Evolutionary conservation across 2,888 invertebrate genomes (phyloP).

Genomic region (Nesidiocoris tenuis): DNA sequence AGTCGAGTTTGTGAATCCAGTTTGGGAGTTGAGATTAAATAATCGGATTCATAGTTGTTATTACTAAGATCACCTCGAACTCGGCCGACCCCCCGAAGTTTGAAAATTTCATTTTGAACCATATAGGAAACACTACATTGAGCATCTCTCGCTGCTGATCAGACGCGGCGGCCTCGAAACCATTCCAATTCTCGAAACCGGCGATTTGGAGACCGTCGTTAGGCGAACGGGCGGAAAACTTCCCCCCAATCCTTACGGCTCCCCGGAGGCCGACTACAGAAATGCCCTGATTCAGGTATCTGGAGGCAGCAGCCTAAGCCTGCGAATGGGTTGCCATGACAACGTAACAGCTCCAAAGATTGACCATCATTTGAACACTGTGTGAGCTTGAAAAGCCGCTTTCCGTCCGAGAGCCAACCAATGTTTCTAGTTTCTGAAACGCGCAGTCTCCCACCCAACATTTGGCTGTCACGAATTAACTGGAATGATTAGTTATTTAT

Average conservation of each 20-base stretch:
- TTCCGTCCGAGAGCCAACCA: constrained; percentile 51
- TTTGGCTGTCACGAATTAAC: not conserved
- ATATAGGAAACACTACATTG: constrained; percentile 80
- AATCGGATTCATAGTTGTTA: too few species aligned
- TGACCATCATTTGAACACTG: not conserved
- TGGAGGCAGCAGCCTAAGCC: not conserved
- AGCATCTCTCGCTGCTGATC: constrained; percentile 79
- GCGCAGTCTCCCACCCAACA: not conserved
- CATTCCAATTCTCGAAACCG: constrained; percentile 70
- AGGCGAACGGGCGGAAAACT: constrained; percentile 70
- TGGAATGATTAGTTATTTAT: too few species aligned
- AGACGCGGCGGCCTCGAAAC: constrained; percentile 73
- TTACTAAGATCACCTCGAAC: too few species aligned
- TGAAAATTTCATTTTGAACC: not conserved
- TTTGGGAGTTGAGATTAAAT: too few species aligned
- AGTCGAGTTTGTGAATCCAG: too few species aligned
- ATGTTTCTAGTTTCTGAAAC: too few species aligned
- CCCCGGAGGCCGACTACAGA: constrained; percentile 57
- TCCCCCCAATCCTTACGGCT: constrained; percentile 75
- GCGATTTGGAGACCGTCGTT: constrained; percentile 80
- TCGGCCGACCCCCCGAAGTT: too few species aligned
- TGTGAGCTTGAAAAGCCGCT: constrained; percentile 52
- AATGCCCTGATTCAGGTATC: constrained; percentile 62
- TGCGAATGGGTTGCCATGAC: not conserved
- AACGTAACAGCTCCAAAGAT: not conserved